These are phyloP conservation scores for Oxygymnocypris stewartii DNA, from an alignment of 2,113 vertebrate species.

Conservation along the genomic window DNA sequence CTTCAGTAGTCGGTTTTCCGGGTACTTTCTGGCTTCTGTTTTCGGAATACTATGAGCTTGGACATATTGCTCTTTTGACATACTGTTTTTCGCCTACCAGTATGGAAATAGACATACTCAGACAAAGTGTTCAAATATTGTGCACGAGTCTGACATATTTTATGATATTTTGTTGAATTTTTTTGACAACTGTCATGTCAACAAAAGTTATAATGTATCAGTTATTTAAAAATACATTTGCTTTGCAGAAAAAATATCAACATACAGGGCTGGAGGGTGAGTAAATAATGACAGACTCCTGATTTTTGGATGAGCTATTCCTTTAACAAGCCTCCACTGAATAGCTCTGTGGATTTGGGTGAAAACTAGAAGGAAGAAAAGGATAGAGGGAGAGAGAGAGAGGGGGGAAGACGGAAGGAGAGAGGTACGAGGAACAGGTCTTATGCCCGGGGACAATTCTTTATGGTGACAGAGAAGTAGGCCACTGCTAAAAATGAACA, in stretches of 20 bases:
- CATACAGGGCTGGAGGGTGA: background rate
- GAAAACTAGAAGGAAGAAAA: background rate
- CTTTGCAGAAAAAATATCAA: background rate
- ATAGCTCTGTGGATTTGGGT: background rate
- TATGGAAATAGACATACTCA: too few species aligned
- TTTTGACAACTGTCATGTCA: background rate
- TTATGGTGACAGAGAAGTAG: constrained; percentile 41
- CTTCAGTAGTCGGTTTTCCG: too few species aligned
- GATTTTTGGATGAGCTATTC: too few species aligned
- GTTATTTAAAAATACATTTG: background rate
- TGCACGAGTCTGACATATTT: background rate
- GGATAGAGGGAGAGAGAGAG: too few species aligned
- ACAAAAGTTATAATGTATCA: background rate
- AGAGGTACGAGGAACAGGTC: constrained; percentile 39
- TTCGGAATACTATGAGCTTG: too few species aligned
- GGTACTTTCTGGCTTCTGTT: too few species aligned
- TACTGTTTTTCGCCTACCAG: too few species aligned
- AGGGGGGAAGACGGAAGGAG: constrained; percentile 6
- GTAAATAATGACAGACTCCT: too few species aligned
- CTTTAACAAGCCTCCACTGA: background rate
- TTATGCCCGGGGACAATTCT: constrained; percentile 42
- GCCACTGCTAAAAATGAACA: constrained; percentile 44
- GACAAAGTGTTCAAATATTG: background rate
- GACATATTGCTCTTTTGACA: too few species aligned
- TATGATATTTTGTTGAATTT: background rate